Percentiles rank a stretch among this genome's conserved stretches.
phyloP scores from a whole-genome alignment of 2,113 vertebrate species.

The Brachyistius frenatus region DNA sequence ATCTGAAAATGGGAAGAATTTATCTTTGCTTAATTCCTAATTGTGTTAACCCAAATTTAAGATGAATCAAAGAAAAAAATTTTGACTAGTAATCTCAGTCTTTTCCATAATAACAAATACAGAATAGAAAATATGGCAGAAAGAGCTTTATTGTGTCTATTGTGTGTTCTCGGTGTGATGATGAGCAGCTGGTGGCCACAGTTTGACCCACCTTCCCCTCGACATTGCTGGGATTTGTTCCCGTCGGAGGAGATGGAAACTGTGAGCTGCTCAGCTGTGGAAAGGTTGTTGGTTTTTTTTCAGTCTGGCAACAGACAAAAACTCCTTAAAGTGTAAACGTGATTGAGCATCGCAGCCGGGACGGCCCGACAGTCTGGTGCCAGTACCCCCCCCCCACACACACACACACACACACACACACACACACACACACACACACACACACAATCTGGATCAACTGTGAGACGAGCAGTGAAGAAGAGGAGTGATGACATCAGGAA shows the following conservation, averaged over 20 bases:
- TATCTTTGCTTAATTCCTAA: background rate
- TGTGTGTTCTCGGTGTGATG: background rate
- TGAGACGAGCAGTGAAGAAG: constrained; percentile 22
- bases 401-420: background rate
- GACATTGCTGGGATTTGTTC: constrained; percentile 36
- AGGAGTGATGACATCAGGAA: constrained; percentile 40
- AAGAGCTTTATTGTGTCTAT: too few species aligned
- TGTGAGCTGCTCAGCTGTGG: constrained; percentile 34
- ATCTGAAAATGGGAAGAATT: background rate
- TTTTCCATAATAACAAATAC: too few species aligned
- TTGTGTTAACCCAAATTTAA: background rate
- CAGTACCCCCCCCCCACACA: background rate
- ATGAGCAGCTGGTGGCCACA: constrained; percentile 27
- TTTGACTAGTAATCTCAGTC: too few species aligned
- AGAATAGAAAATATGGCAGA: too few species aligned
- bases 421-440: background rate
- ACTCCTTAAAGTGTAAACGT: constrained; percentile 38
- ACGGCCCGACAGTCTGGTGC: constrained; percentile 35
- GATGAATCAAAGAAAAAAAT: too few species aligned
- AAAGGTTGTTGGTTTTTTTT: constrained; percentile 32
- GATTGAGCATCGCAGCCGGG: constrained; percentile 39
- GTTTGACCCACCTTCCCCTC: constrained; percentile 19
- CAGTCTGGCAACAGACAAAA: constrained; percentile 28
- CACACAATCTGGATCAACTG: constrained; percentile 17
- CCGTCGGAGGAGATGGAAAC: constrained; percentile 41